These are phyloP conservation scores for Motacilla alba DNA, from an alignment of 2,113 vertebrate genomes.

Conservation along the genomic window DNA sequence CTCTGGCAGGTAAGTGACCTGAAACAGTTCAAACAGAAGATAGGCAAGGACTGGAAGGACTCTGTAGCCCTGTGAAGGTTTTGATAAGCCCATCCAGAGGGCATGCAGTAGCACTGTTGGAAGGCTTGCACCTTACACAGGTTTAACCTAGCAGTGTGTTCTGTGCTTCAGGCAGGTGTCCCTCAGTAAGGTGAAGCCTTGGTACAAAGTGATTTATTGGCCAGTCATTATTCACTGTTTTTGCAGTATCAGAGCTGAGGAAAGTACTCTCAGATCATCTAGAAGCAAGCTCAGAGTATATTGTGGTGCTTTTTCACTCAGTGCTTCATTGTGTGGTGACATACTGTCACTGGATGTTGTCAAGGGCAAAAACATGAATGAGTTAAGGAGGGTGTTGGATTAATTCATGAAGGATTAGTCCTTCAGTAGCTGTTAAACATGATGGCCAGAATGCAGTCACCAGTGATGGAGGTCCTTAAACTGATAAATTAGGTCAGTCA, in stretches of 20 bases:
- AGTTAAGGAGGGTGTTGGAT: neutral
- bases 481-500: neutral
- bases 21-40: neutral
- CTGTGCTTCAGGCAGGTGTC: neutral
- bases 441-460: neutral
- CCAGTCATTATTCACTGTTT: neutral
- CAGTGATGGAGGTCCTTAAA: neutral
- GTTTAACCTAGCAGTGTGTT: neutral
- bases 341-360: neutral
- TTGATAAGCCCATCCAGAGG: neutral
- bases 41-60: neutral
- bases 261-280: neutral
- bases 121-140: neutral
- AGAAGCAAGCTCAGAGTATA: neutral
- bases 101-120: neutral
- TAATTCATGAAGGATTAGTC: neutral
- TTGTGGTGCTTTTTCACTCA: neutral
- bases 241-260: neutral
- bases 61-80: neutral
- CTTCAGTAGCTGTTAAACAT: neutral
- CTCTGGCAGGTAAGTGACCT: conserved; percentile 54
- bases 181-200: neutral
- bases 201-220: neutral
- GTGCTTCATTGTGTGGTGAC: neutral
- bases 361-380: neutral